A percentile compares a stretch with the other conserved stretches of the same genome.
These are phyloP conservation scores for Stomatorhinus walkeri DNA, from an alignment of 2,797 vertebrate genomes.

Conservation along the genomic window DNA sequence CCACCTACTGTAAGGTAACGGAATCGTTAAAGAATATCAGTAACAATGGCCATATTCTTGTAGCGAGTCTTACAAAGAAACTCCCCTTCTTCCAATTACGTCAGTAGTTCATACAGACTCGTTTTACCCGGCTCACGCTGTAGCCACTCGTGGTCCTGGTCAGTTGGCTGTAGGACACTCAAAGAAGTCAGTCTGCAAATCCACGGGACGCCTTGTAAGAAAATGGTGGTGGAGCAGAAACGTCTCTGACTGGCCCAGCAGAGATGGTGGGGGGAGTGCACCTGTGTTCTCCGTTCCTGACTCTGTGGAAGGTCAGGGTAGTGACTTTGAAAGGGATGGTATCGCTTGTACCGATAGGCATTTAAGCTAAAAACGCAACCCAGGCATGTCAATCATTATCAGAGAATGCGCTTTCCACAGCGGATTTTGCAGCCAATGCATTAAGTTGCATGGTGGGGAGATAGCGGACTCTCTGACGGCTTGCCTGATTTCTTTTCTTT, in stretches of 20 bases:
- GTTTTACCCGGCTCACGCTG: background rate
- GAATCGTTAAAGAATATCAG: background rate
- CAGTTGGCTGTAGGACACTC: background rate
- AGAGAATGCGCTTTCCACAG: background rate
- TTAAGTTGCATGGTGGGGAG: background rate
- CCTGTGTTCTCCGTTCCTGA: background rate
- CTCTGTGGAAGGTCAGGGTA: background rate
- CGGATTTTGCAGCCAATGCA: background rate
- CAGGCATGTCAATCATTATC: conserved; percentile 8
- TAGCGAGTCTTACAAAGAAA: background rate
- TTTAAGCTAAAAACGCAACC: background rate
- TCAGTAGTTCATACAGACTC: background rate
- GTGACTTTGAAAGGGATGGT: conserved; percentile 10
- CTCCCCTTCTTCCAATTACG: background rate
- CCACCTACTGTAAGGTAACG: background rate
- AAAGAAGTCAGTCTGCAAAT: background rate
- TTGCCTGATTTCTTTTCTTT: background rate
- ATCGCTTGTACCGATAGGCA: background rate
- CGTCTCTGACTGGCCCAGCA: background rate
- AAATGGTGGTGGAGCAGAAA: background rate
- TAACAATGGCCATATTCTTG: background rate
- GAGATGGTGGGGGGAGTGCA: background rate
- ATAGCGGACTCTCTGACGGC: background rate
- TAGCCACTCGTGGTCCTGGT: background rate
- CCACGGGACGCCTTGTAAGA: background rate